These are phyloP conservation scores for Lobophora halterata DNA, from an alignment of 2,888 invertebrate genomes.

Conservation along the genomic window DNA sequence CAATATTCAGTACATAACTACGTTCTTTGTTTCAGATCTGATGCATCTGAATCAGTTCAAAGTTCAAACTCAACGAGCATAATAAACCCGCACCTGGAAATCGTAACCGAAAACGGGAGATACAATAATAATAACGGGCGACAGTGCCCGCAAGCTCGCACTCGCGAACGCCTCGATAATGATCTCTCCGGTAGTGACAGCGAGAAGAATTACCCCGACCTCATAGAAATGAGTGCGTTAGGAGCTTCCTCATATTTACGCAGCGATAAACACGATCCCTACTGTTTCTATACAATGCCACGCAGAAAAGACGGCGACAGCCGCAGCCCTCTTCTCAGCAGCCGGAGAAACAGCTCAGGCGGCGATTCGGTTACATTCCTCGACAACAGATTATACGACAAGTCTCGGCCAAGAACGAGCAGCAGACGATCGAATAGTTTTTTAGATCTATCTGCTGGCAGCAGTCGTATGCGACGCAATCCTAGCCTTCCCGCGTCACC, in stretches of 20 bases:
- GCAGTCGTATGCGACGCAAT: constrained; percentile 63
- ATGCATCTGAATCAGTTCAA: constrained; percentile 76
- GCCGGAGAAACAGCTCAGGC: constrained; percentile 86
- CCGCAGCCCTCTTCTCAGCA: constrained; percentile 87
- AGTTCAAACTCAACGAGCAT: constrained; percentile 78
- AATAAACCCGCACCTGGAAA: constrained; percentile 63
- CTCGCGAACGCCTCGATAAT: constrained; percentile 69
- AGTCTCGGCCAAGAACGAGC: constrained; percentile 51
- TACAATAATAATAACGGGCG: constrained; percentile 69
- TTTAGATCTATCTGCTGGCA: constrained; percentile 82
- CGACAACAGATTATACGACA: constrained; percentile 59
- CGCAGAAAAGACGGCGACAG: constrained; percentile 83
- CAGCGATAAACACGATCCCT: constrained; percentile 67
- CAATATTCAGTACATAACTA: too few species aligned
- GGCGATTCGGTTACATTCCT: constrained; percentile 81
- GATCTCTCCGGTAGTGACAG: constrained; percentile 75
- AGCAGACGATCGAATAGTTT: constrained; percentile 85
- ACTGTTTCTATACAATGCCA: constrained; percentile 86
- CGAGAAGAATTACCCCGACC: constrained; percentile 80
- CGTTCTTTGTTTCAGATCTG: constrained; percentile 56
- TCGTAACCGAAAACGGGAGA: constrained; percentile 60
- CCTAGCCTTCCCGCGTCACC: constrained; percentile 86
- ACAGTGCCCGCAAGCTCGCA: constrained; percentile 59
- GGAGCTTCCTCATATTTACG: constrained; percentile 64
- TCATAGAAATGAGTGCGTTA: constrained; percentile 76